Evolutionary conservation across 2,113 vertebrate species (phyloP).

Genomic region (Laterallus jamaicensis): DNA sequence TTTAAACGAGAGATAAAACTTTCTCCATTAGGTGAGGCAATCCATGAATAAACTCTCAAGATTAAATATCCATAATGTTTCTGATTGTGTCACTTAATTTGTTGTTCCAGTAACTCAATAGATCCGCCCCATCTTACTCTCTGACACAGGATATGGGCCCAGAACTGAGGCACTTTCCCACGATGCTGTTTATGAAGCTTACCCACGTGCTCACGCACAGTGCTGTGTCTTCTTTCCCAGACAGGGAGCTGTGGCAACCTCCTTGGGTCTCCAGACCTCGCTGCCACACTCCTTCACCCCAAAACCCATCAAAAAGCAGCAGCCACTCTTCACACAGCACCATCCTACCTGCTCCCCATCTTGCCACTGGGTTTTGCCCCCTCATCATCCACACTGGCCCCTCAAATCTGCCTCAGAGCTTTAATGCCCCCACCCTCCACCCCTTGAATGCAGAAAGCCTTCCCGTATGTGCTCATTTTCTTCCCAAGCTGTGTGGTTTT

Average conservation of each 20-base stretch:
- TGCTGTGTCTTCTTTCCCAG: neutral
- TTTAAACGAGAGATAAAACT: neutral
- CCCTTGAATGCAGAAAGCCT: neutral
- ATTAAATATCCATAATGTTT: neutral
- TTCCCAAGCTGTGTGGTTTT: rapidly evolving
- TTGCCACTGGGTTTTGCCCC: rapidly evolving
- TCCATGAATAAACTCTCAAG: neutral
- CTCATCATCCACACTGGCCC: rapidly evolving
- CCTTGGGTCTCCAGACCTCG: neutral
- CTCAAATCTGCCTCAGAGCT: neutral
- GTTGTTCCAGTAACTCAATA: neutral
- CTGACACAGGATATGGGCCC: neutral
- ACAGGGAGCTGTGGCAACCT: too few species aligned
- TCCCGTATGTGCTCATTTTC: rapidly evolving
- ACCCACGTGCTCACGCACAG: rapidly evolving
- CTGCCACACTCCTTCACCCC: neutral
- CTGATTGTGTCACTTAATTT: neutral
- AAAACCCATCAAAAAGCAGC: neutral
- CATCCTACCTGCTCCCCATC: neutral
- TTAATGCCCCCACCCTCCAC: too few species aligned
- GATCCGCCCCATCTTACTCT: neutral
- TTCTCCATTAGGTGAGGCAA: neutral
- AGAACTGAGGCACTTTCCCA: too few species aligned
- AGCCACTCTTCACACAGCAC: neutral
- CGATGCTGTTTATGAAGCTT: rapidly evolving